These are phyloP conservation scores for Myopa testacea DNA, from an alignment of 2,888 invertebrate genomes.

Conservation along the genomic window DNA sequence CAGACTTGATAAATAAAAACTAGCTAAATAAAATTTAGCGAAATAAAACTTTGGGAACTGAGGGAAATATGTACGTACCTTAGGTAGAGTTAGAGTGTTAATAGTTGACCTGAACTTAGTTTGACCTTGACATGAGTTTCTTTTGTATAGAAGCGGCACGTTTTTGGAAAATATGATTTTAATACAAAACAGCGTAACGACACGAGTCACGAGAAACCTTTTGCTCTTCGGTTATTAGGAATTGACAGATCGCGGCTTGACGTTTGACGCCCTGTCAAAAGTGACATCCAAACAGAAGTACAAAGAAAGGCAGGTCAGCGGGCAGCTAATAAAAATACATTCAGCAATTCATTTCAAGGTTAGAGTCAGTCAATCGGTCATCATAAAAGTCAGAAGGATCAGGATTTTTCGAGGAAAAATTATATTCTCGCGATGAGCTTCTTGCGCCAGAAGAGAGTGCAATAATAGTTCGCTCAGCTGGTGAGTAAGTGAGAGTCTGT, in stretches of 20 bases:
- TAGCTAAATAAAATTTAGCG: no score
- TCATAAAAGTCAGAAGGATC: neutral
- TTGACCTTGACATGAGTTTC: no score
- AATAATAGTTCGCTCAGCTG: no score
- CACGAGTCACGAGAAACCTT: constrained; percentile 6
- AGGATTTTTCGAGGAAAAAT: neutral
- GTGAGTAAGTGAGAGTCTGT: no score
- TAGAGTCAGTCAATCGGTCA: neutral
- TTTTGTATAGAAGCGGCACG: neutral
- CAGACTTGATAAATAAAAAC: no score
- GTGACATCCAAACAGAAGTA: neutral
- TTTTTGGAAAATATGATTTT: neutral
- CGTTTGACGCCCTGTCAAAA: constrained; percentile 19
- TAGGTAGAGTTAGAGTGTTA: neutral
- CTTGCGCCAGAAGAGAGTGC: no score
- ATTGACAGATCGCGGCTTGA: constrained; percentile 1
- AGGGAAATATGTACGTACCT: no score
- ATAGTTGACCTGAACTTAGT: neutral
- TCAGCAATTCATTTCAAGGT: neutral
- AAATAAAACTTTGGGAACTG: no score
- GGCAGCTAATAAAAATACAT: neutral
- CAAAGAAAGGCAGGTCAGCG: neutral
- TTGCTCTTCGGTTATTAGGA: neutral
- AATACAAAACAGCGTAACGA: constrained; percentile 28
- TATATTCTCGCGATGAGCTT: no score